phyloP scores from a whole-genome alignment of 1,140 invertebrate species.

The Drosophila rufa region DNA sequence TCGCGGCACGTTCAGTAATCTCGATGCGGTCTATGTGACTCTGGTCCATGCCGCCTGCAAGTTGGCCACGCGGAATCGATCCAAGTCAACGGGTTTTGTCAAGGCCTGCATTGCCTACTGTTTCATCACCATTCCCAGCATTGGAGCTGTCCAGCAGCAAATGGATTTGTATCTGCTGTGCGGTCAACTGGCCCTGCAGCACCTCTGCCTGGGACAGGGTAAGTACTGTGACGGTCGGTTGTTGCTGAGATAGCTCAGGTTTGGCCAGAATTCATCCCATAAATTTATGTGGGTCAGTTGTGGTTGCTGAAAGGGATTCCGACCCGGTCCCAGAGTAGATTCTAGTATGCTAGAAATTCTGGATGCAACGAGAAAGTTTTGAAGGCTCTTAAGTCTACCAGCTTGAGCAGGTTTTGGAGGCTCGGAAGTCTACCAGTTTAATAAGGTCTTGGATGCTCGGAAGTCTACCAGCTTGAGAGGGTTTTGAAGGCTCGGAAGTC shows the following conservation, averaged over 20 bases:
- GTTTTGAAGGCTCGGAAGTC: no score
- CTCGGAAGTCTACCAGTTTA: no score
- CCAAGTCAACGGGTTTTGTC: constrained; percentile 89
- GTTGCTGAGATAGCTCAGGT: no score
- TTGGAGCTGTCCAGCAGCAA: constrained; percentile 90
- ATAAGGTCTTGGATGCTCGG: no score
- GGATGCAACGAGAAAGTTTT: no score
- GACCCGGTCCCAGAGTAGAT: no score
- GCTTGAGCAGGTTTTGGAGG: no score
- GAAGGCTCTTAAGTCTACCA: no score
- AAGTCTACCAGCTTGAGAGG: no score
- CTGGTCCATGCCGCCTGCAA: constrained; percentile 95
- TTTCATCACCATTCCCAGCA: constrained; percentile 97
- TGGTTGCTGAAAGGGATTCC: no score
- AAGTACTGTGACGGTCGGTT: not conserved
- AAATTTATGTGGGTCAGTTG: not conserved
- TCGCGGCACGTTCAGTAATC: constrained; percentile 94
- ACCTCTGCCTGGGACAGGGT: constrained; percentile 94
- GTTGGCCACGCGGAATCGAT: constrained; percentile 91
- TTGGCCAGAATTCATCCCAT: no score
- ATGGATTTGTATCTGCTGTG: constrained; percentile 94
- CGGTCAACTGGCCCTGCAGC: constrained; percentile 95
- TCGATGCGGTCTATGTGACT: constrained; percentile 93
- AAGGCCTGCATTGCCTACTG: constrained; percentile 97
- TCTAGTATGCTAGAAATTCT: no score